Percentiles rank a stretch among this genome's conserved stretches.
Evolutionary conservation across 1,140 invertebrate species (phyloP).

Genomic region (Stegodyphus mimosarum): DNA sequence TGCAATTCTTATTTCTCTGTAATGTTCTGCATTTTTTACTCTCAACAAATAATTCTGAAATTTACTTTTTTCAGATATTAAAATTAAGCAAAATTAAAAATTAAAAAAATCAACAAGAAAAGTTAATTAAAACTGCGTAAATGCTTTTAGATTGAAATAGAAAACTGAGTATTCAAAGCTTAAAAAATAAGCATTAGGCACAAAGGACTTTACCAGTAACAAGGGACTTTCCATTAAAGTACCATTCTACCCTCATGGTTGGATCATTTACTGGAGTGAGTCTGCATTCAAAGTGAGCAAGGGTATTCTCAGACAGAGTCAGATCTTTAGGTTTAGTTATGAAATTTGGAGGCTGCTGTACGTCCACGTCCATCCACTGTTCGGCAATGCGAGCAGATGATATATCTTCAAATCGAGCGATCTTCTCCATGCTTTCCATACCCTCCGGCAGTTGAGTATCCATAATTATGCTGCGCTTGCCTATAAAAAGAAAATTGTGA

Average conservation of each 20-base stretch:
- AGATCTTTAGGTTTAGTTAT: slow-evolving; percentile 87
- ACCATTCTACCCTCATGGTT: slow-evolving; percentile 95
- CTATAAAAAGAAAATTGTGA: slow-evolving; percentile 18
- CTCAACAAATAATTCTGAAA: too few species aligned
- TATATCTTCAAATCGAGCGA: slow-evolving; percentile 85
- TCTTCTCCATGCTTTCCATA: slow-evolving; percentile 85
- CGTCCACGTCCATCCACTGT: slow-evolving; percentile 72
- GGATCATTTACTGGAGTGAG: slow-evolving; percentile 91
- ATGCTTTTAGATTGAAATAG: too few species aligned
- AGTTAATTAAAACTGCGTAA: too few species aligned
- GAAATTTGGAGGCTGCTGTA: slow-evolving; percentile 91
- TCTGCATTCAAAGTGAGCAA: slow-evolving; percentile 93
- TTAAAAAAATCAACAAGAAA: too few species aligned
- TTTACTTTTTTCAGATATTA: too few species aligned
- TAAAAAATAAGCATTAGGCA: too few species aligned
- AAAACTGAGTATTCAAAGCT: too few species aligned
- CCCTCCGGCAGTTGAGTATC: slow-evolving; percentile 94
- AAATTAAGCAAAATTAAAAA: too few species aligned
- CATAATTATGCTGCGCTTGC: slow-evolving; percentile 86
- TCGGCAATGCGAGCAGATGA: slow-evolving; percentile 75
- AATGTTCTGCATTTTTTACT: too few species aligned
- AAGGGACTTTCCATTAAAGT: slow-evolving; percentile 92
- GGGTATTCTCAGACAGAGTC: slow-evolving; percentile 85
- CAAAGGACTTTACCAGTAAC: slow-evolving; percentile 72
- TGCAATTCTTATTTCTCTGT: too few species aligned